Conservation (phyloP, 2,888 invertebrate species). For the Nymphalis polychloros region DNA sequence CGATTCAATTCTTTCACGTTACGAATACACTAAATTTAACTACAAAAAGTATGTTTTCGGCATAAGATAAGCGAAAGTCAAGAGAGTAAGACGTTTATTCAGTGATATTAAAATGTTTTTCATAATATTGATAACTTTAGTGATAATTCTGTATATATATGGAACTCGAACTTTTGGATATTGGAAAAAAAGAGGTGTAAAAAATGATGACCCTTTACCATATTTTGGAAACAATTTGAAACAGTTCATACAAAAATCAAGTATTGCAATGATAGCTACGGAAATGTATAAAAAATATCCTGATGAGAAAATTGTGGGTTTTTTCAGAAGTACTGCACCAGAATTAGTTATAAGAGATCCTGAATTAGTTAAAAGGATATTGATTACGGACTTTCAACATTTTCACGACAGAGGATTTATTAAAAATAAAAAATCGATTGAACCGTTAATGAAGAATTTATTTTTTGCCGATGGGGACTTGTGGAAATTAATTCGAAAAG, state of each 20-base stretch:
- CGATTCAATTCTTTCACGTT: too few species aligned
- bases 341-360: conserved; percentile 69
- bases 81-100: neutral
- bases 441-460: conserved; percentile 66
- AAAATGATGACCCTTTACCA: conserved; percentile 63
- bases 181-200: conserved; percentile 65
- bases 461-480: conserved; percentile 71
- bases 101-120: conserved; percentile 45
- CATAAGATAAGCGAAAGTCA: neutral
- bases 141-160: conserved; percentile 55
- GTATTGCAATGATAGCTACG: conserved; percentile 64
- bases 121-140: conserved; percentile 43
- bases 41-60: too few species aligned
- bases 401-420: conserved; percentile 65
- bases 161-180: conserved; percentile 60
- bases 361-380: conserved; percentile 63
- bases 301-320: conserved; percentile 67
- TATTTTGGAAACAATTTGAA: conserved; percentile 61
- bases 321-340: conserved; percentile 57
- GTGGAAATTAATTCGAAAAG: conserved; percentile 67
- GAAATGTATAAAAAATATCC: conserved; percentile 64
- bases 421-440: conserved; percentile 60
- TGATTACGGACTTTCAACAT: conserved; percentile 62
- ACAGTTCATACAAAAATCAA: conserved; percentile 59
- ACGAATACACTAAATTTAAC: too few species aligned